Evolutionary conservation across 2,888 invertebrate genomes (phyloP), one percentile per base, ranked within the genome.

Genomic region (Idaea straminata): DNA sequence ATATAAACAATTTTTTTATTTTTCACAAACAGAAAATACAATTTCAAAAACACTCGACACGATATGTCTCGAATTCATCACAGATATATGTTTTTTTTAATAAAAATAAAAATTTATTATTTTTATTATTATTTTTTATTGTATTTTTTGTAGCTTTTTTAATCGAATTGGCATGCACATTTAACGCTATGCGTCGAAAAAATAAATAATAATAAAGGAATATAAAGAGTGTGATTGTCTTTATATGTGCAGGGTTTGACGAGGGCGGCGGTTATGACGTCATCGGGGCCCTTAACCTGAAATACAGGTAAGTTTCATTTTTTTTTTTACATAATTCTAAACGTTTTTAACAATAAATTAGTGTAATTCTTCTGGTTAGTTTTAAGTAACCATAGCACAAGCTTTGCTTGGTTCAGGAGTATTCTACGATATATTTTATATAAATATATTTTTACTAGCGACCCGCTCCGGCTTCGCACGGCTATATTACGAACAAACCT

Each of bases 211-310:
- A 84, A 79, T 84, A 77, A 75, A 64, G 77, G 74, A 71, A 71
- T 78, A 74, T 85, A 84, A 86, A 89, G 93, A 91, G 93, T 93
- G 93, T 93, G 93, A 89, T 89, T 85, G 91, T 89, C 91, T 88
- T 92, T 92, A 93, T 92, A 88, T 92, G 92, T 92, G 92, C 92
- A 92, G 93, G 93, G 89, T 85, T 84, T 85, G 79, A 81, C 76
- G 74, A 77, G 80, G 80, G 80, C 71, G 74, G 77, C 76, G 75
- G 77, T 77, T 74, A 73, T 74, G 77, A 78, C 72, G 67, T 35
- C 35, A 68, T 62, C 59, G 64, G 69, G 60, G 61, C 47, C 47
- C 5, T 47, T 47, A 7, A 47, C 47, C 47, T 47, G 13, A 47
- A 47, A 47, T 10, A 7, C 5, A 66, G 76, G 76, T 76, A 68